Conservation (phyloP, 2,888 invertebrate species). For the Eilema griseolum region DNA sequence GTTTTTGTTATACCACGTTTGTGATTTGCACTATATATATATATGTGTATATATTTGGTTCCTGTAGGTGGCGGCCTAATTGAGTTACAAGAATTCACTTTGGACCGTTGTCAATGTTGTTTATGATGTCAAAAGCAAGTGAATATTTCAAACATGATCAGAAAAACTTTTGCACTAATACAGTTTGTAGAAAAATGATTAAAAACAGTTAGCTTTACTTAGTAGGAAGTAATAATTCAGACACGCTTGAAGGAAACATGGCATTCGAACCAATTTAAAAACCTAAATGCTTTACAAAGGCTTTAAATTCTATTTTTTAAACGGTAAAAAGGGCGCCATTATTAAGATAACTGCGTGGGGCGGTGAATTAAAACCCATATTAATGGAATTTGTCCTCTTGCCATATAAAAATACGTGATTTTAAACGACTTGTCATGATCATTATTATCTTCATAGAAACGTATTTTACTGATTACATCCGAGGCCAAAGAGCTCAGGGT, state of each 20-base stretch:
- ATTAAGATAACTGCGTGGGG: slow-evolving; percentile 50
- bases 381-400: slow-evolving; percentile 27
- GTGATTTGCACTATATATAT: no score
- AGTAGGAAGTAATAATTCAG: slow-evolving; percentile 42
- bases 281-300: slow-evolving; percentile 39
- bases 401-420: no score
- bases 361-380: slow-evolving; percentile 48
- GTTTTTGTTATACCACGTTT: no score
- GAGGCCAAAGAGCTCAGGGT: no score
- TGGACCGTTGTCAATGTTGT: no score
- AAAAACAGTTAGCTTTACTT: slow-evolving; percentile 19
- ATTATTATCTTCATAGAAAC: no score
- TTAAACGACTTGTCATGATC: no score
- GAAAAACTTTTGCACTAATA: background rate
- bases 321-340: slow-evolving; percentile 43
- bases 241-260: slow-evolving; percentile 39
- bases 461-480: no score
- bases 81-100: no score
- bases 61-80: no score
- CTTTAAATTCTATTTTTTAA: slow-evolving; percentile 24
- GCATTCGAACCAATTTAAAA: slow-evolving; percentile 44
- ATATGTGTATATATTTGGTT: no score
- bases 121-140: background rate
- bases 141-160: background rate
- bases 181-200: background rate